Percentiles rank a stretch among this genome's conserved stretches.
phyloP scores from a whole-genome alignment of 2,797 vertebrate genomes.

The Myripristis murdjan region DNA sequence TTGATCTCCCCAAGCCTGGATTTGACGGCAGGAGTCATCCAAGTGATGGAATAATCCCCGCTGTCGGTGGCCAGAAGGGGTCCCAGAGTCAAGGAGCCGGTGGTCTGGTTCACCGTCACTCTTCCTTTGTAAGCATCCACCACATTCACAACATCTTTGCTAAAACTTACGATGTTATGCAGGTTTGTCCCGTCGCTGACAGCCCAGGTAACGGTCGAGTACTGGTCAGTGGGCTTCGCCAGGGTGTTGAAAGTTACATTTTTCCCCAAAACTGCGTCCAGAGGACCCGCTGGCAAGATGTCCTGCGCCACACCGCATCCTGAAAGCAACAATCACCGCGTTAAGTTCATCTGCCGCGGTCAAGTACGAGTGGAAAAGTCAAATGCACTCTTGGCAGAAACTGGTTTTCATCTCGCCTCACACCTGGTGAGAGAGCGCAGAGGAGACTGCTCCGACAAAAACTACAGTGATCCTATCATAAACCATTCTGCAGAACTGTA shows the following conservation, averaged over 20 bases:
- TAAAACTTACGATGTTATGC: accelerated
- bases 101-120: accelerated
- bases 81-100: slow-evolving; percentile 25
- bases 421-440: too few species aligned
- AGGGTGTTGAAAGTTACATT: slow-evolving; percentile 36
- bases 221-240: accelerated
- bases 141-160: accelerated
- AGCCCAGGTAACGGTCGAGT: background rate
- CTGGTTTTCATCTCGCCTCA: too few species aligned
- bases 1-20: accelerated
- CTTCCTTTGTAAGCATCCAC: accelerated
- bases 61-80: background rate
- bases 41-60: slow-evolving; percentile 36
- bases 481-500: too few species aligned
- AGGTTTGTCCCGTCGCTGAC: accelerated
- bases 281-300: slow-evolving; percentile 21
- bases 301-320: slow-evolving; percentile 1
- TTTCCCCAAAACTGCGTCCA: slow-evolving; percentile 24
- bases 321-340: background rate
- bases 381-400: background rate
- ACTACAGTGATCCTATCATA: too few species aligned
- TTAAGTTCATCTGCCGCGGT: too few species aligned
- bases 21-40: accelerated
- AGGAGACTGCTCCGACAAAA: too few species aligned
- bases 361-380: background rate